These are phyloP conservation scores for Sciurus carolinensis DNA, from an alignment of 2,797 vertebrate genomes.

Conservation along the genomic window DNA sequence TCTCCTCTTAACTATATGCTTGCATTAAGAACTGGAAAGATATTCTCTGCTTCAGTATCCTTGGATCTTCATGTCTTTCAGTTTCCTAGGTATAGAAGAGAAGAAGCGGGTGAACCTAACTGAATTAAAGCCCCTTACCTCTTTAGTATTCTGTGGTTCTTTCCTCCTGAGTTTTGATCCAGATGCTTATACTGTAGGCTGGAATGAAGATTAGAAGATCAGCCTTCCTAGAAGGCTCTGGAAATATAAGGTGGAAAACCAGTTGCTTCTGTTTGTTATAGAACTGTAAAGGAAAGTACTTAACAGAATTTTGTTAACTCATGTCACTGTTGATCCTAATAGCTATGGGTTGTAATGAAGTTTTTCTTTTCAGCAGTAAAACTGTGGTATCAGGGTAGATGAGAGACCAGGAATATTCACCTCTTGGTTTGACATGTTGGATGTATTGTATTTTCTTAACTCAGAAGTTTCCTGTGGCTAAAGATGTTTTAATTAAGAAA, in stretches of 20 bases:
- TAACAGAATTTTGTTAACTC: neutral
- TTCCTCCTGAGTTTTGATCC: neutral
- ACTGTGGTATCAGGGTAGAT: neutral
- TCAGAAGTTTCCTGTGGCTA: constrained; percentile 6
- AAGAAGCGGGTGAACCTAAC: neutral
- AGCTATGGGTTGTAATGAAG: neutral
- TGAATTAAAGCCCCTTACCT: constrained; percentile 21
- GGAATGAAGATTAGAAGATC: neutral
- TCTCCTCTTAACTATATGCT: neutral
- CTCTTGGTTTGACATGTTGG: neutral
- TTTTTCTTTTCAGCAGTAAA: constrained; percentile 40
- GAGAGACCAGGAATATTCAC: neutral
- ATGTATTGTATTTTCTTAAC: constrained; percentile 58
- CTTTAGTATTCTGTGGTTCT: constrained; percentile 11
- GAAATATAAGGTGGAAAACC: neutral
- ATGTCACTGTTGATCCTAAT: neutral
- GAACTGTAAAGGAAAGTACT: constrained; percentile 32
- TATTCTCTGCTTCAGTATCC: neutral
- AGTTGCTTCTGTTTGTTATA: constrained; percentile 20
- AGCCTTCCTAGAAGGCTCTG: constrained; percentile 55
- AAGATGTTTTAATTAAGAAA: constrained; percentile 47
- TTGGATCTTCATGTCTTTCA: constrained; percentile 28
- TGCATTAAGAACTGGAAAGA: constrained; percentile 3
- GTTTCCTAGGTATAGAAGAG: neutral
- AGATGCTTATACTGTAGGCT: neutral